phyloP scores from a whole-genome alignment of 2,113 vertebrate genomes.

The Lampris incognitus region DNA sequence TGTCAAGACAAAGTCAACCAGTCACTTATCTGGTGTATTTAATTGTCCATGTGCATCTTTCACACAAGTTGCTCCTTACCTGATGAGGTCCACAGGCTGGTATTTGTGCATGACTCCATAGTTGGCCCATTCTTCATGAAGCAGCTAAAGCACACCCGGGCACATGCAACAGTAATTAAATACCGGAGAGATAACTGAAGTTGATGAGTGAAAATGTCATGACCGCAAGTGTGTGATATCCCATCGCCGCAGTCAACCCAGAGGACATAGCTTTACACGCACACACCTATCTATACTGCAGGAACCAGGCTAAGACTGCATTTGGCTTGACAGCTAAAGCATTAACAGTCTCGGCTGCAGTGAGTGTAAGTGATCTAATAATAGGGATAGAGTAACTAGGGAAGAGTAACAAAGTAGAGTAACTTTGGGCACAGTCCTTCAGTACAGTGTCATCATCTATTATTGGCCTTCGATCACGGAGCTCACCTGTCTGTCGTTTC shows the following conservation, averaged over 20 bases:
- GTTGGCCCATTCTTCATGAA: constrained; percentile 96
- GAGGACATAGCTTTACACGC: too few relatives aligned
- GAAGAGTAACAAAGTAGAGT: too few relatives aligned
- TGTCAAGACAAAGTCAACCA: constrained; percentile 63
- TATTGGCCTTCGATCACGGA: neutral
- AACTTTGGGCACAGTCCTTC: too few relatives aligned
- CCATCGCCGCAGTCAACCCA: too few relatives aligned
- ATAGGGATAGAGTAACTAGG: too few relatives aligned
- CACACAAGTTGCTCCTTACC: constrained; percentile 76
- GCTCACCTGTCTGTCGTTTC: constrained; percentile 94
- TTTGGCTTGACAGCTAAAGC: too few relatives aligned
- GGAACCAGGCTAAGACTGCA: too few relatives aligned
- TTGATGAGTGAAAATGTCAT: too few relatives aligned
- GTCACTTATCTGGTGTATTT: neutral
- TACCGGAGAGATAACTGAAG: neutral
- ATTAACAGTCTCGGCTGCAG: too few relatives aligned
- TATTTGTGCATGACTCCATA: constrained; percentile 96
- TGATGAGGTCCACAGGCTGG: constrained; percentile 96
- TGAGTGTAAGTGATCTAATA: too few relatives aligned
- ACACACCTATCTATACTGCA: too few relatives aligned
- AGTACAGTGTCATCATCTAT: neutral
- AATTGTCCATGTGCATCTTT: neutral
- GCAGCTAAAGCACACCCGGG: constrained; percentile 80
- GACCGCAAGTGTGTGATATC: too few relatives aligned
- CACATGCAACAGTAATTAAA: constrained; percentile 13